Evolutionary conservation across 2,888 invertebrate genomes (phyloP).

Genomic region (Pocota personata): DNA sequence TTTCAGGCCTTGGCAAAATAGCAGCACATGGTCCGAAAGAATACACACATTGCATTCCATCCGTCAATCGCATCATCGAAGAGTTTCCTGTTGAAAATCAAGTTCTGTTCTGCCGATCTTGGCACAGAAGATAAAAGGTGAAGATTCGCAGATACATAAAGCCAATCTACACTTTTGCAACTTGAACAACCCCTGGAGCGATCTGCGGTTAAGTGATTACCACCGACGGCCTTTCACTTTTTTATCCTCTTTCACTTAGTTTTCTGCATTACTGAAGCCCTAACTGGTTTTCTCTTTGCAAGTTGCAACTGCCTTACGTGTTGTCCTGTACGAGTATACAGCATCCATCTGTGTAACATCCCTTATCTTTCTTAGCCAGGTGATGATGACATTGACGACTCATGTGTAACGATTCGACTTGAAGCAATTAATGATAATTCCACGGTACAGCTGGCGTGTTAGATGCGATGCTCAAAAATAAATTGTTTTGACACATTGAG

Average conservation of each 20-base stretch:
- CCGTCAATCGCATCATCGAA: slow-evolving; percentile 51
- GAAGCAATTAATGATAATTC: slow-evolving; percentile 68
- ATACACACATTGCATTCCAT: slow-evolving; percentile 32
- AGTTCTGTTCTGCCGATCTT: slow-evolving; percentile 22
- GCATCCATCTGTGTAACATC: not conserved
- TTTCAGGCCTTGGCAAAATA: not conserved
- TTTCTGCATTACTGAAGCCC: not conserved
- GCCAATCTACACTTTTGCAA: slow-evolving; percentile 41
- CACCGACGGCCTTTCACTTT: slow-evolving; percentile 71
- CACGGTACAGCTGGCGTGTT: slow-evolving; percentile 59
- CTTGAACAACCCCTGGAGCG: slow-evolving; percentile 55
- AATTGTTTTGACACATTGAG: slow-evolving; percentile 63
- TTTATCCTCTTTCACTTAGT: slow-evolving; percentile 43
- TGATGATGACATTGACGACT: slow-evolving; percentile 68
- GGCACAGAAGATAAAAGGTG: not conserved
- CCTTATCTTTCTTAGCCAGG: slow-evolving; percentile 40
- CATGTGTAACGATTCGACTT: slow-evolving; percentile 19
- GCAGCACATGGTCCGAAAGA: slow-evolving; percentile 24
- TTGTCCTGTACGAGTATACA: not conserved
- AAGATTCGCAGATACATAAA: slow-evolving; percentile 28
- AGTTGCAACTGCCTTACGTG: not conserved
- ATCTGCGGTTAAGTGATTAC: slow-evolving; percentile 70
- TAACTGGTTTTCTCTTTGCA: slow-evolving; percentile 22
- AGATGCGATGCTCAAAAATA: slow-evolving; percentile 56
- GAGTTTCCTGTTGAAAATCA: slow-evolving; percentile 60